These are phyloP conservation scores for Microcebus jonahi DNA, from an alignment of 2,113 vertebrate species.

Conservation along the genomic window DNA sequence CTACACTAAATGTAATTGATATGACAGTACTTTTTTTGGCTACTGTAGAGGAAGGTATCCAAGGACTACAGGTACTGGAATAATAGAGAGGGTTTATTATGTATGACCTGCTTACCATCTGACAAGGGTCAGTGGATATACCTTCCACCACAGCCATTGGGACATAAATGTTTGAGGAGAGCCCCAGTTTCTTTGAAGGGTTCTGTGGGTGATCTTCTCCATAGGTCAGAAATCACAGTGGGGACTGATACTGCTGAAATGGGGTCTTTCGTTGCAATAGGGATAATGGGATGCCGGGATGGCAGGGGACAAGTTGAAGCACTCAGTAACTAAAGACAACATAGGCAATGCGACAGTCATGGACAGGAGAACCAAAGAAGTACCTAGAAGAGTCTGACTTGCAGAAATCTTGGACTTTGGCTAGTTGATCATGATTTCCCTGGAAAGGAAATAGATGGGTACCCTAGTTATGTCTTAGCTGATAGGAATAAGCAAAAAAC, in stretches of 20 bases:
- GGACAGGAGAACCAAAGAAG: background rate
- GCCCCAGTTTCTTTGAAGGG: background rate
- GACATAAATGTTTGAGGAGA: background rate
- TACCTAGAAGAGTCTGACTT: background rate
- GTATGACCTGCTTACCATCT: background rate
- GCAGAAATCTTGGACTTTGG: background rate
- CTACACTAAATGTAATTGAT: background rate
- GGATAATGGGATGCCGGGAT: background rate
- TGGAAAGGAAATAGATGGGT: background rate
- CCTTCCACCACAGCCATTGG: background rate
- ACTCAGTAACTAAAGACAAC: background rate
- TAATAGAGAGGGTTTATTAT: background rate
- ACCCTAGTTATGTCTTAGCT: background rate
- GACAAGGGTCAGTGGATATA: background rate
- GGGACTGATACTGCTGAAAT: background rate
- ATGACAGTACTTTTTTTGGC: too few relatives aligned
- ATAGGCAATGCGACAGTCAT: background rate
- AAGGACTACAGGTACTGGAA: background rate
- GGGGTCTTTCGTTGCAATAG: background rate
- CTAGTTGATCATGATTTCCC: background rate
- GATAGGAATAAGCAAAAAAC: background rate
- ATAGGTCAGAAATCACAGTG: background rate
- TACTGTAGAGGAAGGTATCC: background rate
- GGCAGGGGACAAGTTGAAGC: rapidly evolving
- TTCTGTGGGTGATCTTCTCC: background rate